Evolutionary conservation across 2,113 vertebrate genomes (phyloP).

Genomic region (Machaerirhynchus nigripectus): DNA sequence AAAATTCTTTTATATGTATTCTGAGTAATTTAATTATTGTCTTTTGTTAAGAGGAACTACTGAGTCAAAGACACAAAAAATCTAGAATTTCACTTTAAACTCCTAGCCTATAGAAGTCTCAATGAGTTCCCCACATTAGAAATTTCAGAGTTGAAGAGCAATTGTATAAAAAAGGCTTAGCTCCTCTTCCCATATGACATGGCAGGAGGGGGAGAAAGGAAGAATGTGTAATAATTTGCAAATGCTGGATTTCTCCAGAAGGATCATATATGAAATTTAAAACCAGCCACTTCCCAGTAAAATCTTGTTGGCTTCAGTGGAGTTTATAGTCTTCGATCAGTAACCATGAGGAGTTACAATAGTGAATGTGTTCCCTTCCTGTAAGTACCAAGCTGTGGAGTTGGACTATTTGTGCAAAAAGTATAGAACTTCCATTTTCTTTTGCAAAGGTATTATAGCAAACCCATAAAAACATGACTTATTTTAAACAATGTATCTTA

Average conservation of each 20-base stretch:
- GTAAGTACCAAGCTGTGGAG: background rate
- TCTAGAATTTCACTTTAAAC: background rate
- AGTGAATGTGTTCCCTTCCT: background rate
- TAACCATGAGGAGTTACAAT: background rate
- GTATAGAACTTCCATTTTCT: background rate
- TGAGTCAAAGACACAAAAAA: background rate
- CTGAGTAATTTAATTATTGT: background rate
- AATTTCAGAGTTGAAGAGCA: background rate
- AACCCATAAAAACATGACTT: background rate
- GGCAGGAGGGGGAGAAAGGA: accelerated
- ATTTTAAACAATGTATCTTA: background rate
- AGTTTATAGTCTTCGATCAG: background rate
- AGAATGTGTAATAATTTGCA: background rate
- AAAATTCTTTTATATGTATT: background rate
- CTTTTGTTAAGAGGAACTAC: background rate
- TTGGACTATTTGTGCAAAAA: background rate
- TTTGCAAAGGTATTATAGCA: background rate
- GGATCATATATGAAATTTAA: background rate
- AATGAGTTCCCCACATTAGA: background rate
- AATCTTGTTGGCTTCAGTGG: background rate
- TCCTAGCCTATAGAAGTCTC: background rate
- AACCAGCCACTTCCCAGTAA: background rate
- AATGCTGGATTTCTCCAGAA: background rate
- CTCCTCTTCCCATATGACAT: background rate
- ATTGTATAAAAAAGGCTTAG: background rate